Base-by-base conservation (phyloP, 2,797 vertebrate genomes). In the Hephaestus fuliginosus region DNA sequence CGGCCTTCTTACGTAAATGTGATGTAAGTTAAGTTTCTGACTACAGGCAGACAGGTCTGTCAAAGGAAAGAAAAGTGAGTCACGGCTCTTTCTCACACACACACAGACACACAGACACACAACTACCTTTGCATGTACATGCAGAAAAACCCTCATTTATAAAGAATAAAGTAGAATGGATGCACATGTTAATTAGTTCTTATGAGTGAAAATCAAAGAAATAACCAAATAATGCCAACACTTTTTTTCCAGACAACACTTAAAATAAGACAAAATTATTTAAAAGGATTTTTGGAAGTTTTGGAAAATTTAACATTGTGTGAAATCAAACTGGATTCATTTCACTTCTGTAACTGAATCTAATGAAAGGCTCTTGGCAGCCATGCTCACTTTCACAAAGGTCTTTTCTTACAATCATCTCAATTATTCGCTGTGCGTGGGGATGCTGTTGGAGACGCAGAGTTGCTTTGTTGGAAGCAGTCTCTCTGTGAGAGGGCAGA, bases 1-100 rank as follows among this genome's bases (percentile, higher is more conserved):
- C 61, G 14, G 52, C 67, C 56, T 78, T 85, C 73, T 89, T 90
- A 90, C 79, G 71, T 78, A 93, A 92, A 95, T 82, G 80, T 85
- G 83, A 92, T 91, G 83, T 65, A 77, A 74, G 71, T 86, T 83
- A 70, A 55, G 70, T 73, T 81, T 83, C 30, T 69, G 73, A 76
- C 64, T 63, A 22, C 33, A 76, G 28, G 57, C 51, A 77, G 77
- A 62, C 39, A 52, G 33, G 43, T 74, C 76, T 86, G 72, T 80
- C 68, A 80, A 61, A 85, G 51, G 63, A 60, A 76, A 70, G 69
- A 57, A 62, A 22, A 51, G 51, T 82, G 91, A 92, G 69, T 91
- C 89, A 91, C 78, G 36, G 53, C 66, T 82, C 83, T 85, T 63
- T 64, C 43, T 7, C 3, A 1, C 18, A 7, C 33, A 56, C 39